Evolutionary conservation across 2,113 vertebrate genomes (phyloP), one percentile per base, ranked within the genome.

Genomic region (Pao palembangensis): DNA sequence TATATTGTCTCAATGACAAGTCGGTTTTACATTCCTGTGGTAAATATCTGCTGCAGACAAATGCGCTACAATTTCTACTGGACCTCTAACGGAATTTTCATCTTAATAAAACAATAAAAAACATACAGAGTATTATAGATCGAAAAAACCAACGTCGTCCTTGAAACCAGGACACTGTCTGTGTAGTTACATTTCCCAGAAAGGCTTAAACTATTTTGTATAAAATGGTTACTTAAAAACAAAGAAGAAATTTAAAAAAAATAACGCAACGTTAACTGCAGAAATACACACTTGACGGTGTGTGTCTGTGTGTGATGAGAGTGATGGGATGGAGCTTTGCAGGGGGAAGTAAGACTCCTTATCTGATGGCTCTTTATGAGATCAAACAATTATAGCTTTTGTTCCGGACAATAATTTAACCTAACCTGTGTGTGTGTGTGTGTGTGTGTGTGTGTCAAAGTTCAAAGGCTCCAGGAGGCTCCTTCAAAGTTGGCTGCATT

Each of bases 351-450:
- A 75, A 75, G 50, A 71, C 61, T 81, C 54, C 80, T 90, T 90
- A 90, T 91, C 81, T 71, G 43, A 69, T 78, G 56, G 75, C 86
- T 90, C 21, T 68, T 85, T 88, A 82, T 88, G 90, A 91, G 89
- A 82, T 88, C 85, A 85, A 28, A 38, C 34, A 42, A 91, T 91
- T 87, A 78, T 67, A 78, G 72, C 88, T 90, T 90, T 90, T 90
- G 88, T 91, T 90, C 89, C 88, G 85, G 88, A 71, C 67, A 84
- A 80, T 89, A 88, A 91, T 89, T 87, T 73, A 73, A 80, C 79
- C 61, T 64, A 82, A 78, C n/a, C 18, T 11, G 21, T 56, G n/a
- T 38, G 51, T 61, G 70, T 55, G 52, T 55, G 46, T 68, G 44
- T 64, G 21, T 54, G n/a, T 61, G 23, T 71, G 59, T 56, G 62